phyloP scores from a whole-genome alignment of 2,797 vertebrate genomes.

The Rhinella marina region DNA sequence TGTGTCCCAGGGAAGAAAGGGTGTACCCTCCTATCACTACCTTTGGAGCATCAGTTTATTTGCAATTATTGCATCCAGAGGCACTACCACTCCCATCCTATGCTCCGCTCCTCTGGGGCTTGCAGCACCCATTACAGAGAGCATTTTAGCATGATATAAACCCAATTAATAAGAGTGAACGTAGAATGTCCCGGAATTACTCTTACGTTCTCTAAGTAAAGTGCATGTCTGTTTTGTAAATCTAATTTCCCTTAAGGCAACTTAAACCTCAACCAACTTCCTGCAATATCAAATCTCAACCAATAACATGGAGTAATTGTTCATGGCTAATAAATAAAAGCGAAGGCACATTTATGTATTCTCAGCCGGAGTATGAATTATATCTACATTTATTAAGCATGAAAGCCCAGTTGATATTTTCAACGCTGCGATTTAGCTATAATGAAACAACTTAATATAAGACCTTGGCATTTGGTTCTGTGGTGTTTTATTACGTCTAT shows the following conservation, averaged over 20 bases:
- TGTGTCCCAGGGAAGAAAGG: no score
- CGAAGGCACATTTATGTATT: slow-evolving; percentile 42
- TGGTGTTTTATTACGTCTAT: slow-evolving; percentile 40
- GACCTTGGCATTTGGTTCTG: slow-evolving; percentile 41
- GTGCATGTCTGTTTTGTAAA: slow-evolving; percentile 41
- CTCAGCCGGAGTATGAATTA: slow-evolving; percentile 43
- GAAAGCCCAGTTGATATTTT: slow-evolving; percentile 28
- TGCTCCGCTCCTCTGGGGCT: no score
- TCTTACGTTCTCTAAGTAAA: slow-evolving; percentile 32
- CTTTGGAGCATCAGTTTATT: no score
- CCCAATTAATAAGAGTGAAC: slow-evolving; percentile 2
- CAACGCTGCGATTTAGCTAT: slow-evolving; percentile 11
- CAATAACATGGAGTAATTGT: slow-evolving; percentile 51
- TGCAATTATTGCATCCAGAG: no score
- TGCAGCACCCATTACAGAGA: slow-evolving; percentile 10
- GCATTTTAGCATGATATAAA: background rate
- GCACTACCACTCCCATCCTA: no score
- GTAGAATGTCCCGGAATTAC: slow-evolving; percentile 14
- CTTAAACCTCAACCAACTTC: slow-evolving; percentile 43
- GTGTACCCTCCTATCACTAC: no score
- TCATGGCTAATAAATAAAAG: slow-evolving; percentile 50
- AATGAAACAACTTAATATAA: slow-evolving; percentile 8
- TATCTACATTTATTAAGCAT: slow-evolving; percentile 56
- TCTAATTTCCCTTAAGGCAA: slow-evolving; percentile 47
- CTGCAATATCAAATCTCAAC: slow-evolving; percentile 53